These are phyloP conservation scores for Sciurus carolinensis DNA, from an alignment of 2,797 vertebrate species.

Conservation along the genomic window DNA sequence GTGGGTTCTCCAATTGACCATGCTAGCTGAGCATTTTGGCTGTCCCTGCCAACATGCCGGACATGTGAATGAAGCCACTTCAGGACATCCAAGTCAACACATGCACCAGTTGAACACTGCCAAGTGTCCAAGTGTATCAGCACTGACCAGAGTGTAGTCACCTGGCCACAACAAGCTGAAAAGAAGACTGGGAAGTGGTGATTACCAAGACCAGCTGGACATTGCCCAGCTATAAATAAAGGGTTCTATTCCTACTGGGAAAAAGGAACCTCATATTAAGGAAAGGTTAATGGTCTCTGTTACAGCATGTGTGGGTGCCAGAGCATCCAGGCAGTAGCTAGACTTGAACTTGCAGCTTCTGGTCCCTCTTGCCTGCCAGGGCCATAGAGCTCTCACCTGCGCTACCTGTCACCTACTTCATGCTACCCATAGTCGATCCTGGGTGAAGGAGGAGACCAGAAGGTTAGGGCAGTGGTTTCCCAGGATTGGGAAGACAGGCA, in stretches of 20 bases:
- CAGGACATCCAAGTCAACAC: neutral
- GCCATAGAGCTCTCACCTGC: neutral
- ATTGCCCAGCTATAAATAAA: neutral
- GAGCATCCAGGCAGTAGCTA: neutral
- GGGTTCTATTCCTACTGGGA: neutral
- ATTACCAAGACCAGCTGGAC: neutral
- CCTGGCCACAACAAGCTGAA: neutral
- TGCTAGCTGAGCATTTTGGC: neutral
- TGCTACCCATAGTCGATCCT: neutral
- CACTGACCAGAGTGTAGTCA: neutral
- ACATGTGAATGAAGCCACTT: neutral
- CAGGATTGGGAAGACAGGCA: neutral
- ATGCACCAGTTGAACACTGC: neutral
- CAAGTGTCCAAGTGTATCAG: neutral
- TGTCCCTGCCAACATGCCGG: neutral
- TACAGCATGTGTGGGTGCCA: neutral
- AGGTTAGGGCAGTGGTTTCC: neutral
- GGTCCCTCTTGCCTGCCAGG: neutral
- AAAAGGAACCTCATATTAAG: neutral
- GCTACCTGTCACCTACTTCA: neutral
- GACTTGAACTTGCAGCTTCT: neutral
- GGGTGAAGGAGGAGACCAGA: neutral
- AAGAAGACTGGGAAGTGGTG: constrained; percentile 2
- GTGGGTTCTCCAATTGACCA: neutral
- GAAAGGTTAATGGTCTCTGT: neutral